Percentiles rank a stretch among this genome's conserved stretches.
Conservation (phyloP, 2,113 vertebrate genomes). For the Siniperca knerii region DNA sequence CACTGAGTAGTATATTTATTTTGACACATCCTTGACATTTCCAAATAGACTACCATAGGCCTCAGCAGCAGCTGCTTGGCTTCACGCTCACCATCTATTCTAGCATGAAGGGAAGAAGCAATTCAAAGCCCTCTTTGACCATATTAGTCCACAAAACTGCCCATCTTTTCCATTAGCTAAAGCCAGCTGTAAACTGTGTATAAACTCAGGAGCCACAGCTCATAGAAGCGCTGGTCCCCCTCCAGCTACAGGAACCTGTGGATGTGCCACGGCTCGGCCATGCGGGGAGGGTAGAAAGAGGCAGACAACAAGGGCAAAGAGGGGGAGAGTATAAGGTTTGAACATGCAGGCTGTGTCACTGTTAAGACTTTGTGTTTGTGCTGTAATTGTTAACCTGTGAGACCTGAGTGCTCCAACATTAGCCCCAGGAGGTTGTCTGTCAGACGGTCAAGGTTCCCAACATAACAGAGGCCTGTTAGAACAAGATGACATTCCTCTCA, state of each 20-base stretch:
- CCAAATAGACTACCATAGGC: slow-evolving; percentile 71
- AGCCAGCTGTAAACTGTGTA: slow-evolving; percentile 68
- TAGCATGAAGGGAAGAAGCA: slow-evolving; percentile 57
- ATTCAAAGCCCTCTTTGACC: slow-evolving; percentile 71
- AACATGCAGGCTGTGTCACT: slow-evolving; percentile 17
- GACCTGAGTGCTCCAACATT: slow-evolving; percentile 28
- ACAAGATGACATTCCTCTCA: slow-evolving; percentile 81
- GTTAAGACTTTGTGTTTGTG: slow-evolving; percentile 12
- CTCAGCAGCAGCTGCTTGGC: slow-evolving; percentile 72
- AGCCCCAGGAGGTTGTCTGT: slow-evolving; percentile 53
- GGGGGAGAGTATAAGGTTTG: neutral
- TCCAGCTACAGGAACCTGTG: slow-evolving; percentile 49
- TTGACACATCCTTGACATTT: slow-evolving; percentile 82
- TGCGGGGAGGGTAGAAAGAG: neutral
- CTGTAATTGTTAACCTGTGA: slow-evolving; percentile 63
- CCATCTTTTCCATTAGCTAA: slow-evolving; percentile 78
- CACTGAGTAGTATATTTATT: slow-evolving; percentile 72
- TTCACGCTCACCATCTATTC: slow-evolving; percentile 69
- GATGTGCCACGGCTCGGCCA: slow-evolving; percentile 23
- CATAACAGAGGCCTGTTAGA: slow-evolving; percentile 71
- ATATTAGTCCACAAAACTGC: slow-evolving; percentile 79
- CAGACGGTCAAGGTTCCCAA: slow-evolving; percentile 72
- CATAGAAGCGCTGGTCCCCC: slow-evolving; percentile 31
- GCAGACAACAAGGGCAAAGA: neutral
- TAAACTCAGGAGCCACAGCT: slow-evolving; percentile 55